These are phyloP conservation scores for Mystacides longicornis DNA, from an alignment of 2,888 invertebrate genomes.

Conservation along the genomic window DNA sequence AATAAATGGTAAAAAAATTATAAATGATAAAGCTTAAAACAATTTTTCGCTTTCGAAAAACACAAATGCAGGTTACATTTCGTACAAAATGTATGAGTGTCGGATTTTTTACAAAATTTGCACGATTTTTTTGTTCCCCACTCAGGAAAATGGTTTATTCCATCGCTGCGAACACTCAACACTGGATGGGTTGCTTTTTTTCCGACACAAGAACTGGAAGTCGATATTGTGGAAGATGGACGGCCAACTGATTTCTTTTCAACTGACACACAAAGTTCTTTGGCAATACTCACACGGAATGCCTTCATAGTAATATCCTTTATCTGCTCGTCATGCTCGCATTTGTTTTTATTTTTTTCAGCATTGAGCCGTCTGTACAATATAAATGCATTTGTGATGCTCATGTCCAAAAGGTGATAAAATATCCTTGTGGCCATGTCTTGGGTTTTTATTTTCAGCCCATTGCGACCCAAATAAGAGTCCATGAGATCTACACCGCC, in stretches of 20 bases:
- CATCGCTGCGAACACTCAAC: conserved; percentile 1
- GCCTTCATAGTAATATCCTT: neutral
- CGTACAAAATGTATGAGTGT: conserved; percentile 1
- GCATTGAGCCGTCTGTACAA: neutral
- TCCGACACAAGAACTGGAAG: neutral
- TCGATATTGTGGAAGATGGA: neutral
- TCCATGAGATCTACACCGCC: conserved; percentile 1
- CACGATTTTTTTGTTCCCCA: conserved; percentile 7
- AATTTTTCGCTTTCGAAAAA: conserved; percentile 2
- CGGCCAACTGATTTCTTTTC: neutral
- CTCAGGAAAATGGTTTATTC: conserved; percentile 5
- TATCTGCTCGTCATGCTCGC: neutral
- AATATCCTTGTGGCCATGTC: conserved; percentile 1
- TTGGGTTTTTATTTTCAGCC: conserved; percentile 1
- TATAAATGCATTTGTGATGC: neutral
- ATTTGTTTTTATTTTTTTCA: neutral
- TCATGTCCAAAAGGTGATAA: neutral
- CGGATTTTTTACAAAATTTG: conserved; percentile 8
- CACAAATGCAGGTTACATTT: conserved; percentile 1
- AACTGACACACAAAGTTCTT: neutral
- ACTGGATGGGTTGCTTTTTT: conserved; percentile 2
- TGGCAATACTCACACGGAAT: neutral
- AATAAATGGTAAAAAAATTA: no score
- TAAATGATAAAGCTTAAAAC: no score
- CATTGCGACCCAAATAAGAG: conserved; percentile 5